Conservation (phyloP, 2,888 invertebrate species). For the Diogma glabrata region DNA sequence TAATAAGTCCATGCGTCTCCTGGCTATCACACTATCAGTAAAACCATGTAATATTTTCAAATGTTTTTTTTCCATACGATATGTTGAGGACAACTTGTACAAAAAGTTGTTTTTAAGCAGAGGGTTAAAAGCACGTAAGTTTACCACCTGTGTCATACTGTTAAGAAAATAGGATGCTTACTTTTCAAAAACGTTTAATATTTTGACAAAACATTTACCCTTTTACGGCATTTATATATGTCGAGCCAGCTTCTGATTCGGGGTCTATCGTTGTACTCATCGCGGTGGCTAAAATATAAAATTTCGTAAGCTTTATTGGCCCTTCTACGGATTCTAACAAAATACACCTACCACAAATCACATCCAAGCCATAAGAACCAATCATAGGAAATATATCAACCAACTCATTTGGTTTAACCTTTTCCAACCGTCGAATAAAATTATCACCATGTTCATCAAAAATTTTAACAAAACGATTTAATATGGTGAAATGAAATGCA, state of each 20-base stretch:
- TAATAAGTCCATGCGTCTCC: slow-evolving; percentile 33
- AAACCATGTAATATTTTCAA: slow-evolving; percentile 41
- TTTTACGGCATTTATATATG: slow-evolving; percentile 64
- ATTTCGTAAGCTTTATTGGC: no score
- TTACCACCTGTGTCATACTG: slow-evolving; percentile 29
- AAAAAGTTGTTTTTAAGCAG: slow-evolving; percentile 29
- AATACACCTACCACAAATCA: slow-evolving; percentile 55
- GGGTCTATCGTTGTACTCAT: slow-evolving; percentile 71
- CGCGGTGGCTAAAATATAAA: slow-evolving; percentile 76
- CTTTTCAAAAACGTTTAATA: neutral
- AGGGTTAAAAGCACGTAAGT: slow-evolving; percentile 34
- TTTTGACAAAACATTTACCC: slow-evolving; percentile 36
- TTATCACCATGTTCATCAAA: slow-evolving; percentile 48
- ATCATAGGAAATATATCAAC: slow-evolving; percentile 51
- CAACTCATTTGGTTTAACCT: slow-evolving; percentile 28
- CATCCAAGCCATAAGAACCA: slow-evolving; percentile 46
- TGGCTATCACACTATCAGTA: slow-evolving; percentile 43
- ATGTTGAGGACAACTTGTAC: slow-evolving; percentile 43
- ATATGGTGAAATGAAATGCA: slow-evolving; percentile 59
- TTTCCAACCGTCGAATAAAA: slow-evolving; percentile 29
- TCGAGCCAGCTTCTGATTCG: slow-evolving; percentile 52
- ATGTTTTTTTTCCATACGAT: slow-evolving; percentile 40
- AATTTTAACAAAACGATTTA: slow-evolving; percentile 52
- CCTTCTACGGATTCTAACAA: no score
- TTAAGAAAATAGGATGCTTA: neutral